Conservation (phyloP, 2,888 invertebrate species). For the Timandra comae region DNA sequence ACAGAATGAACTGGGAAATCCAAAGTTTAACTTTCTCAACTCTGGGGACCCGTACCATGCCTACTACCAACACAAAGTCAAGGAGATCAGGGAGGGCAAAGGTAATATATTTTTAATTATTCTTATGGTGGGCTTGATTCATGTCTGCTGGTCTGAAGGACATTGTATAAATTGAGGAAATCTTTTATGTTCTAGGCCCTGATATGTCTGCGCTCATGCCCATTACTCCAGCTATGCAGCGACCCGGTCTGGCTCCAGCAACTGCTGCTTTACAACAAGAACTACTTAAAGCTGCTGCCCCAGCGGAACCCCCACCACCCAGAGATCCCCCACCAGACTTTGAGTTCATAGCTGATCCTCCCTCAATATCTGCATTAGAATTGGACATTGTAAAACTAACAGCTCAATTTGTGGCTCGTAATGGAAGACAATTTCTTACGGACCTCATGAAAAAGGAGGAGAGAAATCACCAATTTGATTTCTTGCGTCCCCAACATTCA, state of each 20-base stretch:
- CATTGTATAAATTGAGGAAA: too few species aligned
- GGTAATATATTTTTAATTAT: conserved; percentile 57
- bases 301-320: conserved; percentile 90
- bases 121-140: too few species aligned
- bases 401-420: conserved; percentile 98
- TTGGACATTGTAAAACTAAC: conserved; percentile 98
- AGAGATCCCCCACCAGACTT: conserved; percentile 94
- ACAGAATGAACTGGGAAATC: conserved; percentile 98
- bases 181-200: conserved; percentile 23
- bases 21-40: conserved; percentile 98
- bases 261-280: conserved; percentile 93
- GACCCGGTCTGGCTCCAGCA: conserved; percentile 81
- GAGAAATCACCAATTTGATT: conserved; percentile 98
- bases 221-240: conserved; percentile 28
- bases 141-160: too few species aligned
- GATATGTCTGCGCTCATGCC: conserved; percentile 34
- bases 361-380: conserved; percentile 98
- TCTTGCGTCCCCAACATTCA: conserved; percentile 98
- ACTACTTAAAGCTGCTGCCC: conserved; percentile 89
- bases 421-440: conserved; percentile 98
- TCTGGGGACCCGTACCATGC: conserved; percentile 98
- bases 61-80: conserved; percentile 98
- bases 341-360: conserved; percentile 97
- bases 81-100: conserved; percentile 94
- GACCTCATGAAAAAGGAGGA: conserved; percentile 99